A percentile compares a stretch with the other conserved stretches of the same genome.
phyloP scores from a whole-genome alignment of 2,888 invertebrate genomes.

The Neoascia interrupta region DNA sequence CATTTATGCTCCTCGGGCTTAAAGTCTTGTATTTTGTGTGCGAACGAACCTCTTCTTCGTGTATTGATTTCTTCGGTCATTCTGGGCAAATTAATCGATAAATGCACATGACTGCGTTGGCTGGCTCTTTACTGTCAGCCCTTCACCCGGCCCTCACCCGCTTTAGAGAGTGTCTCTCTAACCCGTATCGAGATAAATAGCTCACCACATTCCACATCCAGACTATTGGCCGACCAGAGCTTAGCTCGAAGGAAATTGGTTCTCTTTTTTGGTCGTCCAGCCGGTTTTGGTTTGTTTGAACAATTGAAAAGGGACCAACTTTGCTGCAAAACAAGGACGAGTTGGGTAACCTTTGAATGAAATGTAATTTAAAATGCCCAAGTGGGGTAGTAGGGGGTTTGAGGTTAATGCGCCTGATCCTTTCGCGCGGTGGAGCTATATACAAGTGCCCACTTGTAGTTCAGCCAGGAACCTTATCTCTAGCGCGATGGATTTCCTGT shows the following conservation, averaged over 20 bases:
- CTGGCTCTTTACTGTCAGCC: slow-evolving; percentile 9
- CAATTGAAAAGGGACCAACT: slow-evolving; percentile 44
- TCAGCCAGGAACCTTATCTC: slow-evolving; percentile 50
- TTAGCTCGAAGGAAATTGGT: too few relatives aligned
- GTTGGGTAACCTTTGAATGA: slow-evolving; percentile 45
- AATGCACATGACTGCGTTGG: slow-evolving; percentile 63
- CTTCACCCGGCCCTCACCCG: slow-evolving; percentile 32
- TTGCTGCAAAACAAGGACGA: slow-evolving; percentile 62
- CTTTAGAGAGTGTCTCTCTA: slow-evolving; percentile 16
- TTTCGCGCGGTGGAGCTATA: slow-evolving; percentile 24
- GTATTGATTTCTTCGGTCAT: slow-evolving; percentile 63
- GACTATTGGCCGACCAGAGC: neutral
- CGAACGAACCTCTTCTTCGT: slow-evolving; percentile 28
- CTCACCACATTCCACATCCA: slow-evolving; percentile 61
- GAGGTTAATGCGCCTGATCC: slow-evolving; percentile 64
- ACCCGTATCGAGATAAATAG: slow-evolving; percentile 62
- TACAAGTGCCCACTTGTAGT: slow-evolving; percentile 32
- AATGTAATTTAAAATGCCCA: slow-evolving; percentile 52
- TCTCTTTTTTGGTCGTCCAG: too few relatives aligned
- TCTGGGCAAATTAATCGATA: slow-evolving; percentile 64
- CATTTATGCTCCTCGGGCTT: too few relatives aligned
- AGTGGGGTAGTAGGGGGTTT: slow-evolving; percentile 7
- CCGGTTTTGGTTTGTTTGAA: slow-evolving; percentile 40
- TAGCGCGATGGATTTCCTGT: slow-evolving; percentile 52
- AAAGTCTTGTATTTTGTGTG: neutral